Conservation (phyloP, 2,888 invertebrate genomes). For the Drosophila phalerata region DNA sequence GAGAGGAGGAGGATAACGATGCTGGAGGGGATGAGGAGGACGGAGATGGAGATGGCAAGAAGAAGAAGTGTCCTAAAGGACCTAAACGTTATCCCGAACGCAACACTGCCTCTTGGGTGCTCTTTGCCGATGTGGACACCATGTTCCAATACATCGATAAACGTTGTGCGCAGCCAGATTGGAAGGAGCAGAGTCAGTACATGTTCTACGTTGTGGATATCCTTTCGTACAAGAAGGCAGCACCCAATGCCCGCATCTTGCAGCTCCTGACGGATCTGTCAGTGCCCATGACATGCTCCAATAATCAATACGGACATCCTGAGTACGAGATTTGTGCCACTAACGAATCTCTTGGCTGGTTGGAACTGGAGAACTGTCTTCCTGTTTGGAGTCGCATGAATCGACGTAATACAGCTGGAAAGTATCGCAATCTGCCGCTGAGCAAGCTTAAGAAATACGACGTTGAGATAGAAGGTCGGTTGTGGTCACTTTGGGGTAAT, state of each 20-base stretch:
- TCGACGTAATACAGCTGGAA: constrained; percentile 76
- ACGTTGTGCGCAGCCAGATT: constrained; percentile 65
- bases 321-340: constrained; percentile 80
- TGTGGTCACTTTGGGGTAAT: constrained; percentile 90
- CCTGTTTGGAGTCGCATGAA: constrained; percentile 84
- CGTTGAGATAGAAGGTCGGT: constrained; percentile 89
- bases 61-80: constrained; percentile 60
- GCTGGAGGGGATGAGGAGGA: constrained; percentile 43
- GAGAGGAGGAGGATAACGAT: constrained; percentile 49
- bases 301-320: constrained; percentile 58
- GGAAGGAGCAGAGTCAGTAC: constrained; percentile 75
- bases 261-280: constrained; percentile 79
- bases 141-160: constrained; percentile 80
- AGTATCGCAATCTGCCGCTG: constrained; percentile 73
- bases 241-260: constrained; percentile 73
- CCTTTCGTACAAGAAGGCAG: constrained; percentile 79
- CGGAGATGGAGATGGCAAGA: constrained; percentile 30
- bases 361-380: constrained; percentile 80
- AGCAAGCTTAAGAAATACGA: constrained; percentile 88
- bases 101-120: constrained; percentile 85
- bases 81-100: constrained; percentile 77
- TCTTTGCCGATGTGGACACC: constrained; percentile 74
- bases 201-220: constrained; percentile 81
- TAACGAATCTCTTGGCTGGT: constrained; percentile 82
- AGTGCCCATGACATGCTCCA: constrained; percentile 70